These are phyloP conservation scores for Toxostoma redivivum DNA, from an alignment of 2,113 vertebrate species.

Conservation along the genomic window DNA sequence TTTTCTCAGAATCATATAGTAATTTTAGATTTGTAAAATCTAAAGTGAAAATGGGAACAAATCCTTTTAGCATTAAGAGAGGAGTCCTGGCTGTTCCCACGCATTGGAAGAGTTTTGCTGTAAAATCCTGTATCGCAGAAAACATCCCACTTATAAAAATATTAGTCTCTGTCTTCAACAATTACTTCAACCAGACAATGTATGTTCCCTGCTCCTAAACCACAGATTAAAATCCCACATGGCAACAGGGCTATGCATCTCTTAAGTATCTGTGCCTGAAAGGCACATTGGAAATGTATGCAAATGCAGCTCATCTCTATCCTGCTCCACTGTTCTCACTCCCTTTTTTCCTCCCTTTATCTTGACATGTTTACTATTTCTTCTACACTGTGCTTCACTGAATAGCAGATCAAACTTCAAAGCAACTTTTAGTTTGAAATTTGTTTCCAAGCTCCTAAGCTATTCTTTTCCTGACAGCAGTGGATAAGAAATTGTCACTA, in stretches of 20 bases:
- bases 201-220: not conserved
- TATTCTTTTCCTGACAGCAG: slow-evolving; percentile 49
- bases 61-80: not conserved
- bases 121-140: not conserved
- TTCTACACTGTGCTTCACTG: not conserved
- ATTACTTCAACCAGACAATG: not conserved
- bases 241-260: not conserved
- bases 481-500: slow-evolving; percentile 59
- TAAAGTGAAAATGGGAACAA: not conserved
- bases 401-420: slow-evolving; percentile 65
- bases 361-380: slow-evolving; percentile 51
- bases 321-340: not conserved
- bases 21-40: not conserved
- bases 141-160: not conserved
- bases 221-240: not conserved
- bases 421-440: slow-evolving; percentile 54
- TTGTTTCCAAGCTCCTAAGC: slow-evolving; percentile 51
- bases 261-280: not conserved
- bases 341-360: slow-evolving; percentile 28
- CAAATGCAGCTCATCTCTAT: slow-evolving; percentile 3
- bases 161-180: not conserved
- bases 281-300: not conserved
- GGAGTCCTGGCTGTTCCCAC: not conserved
- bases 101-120: not conserved
- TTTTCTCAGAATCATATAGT: not conserved